phyloP scores from a whole-genome alignment of 2,888 invertebrate species.

The Acleris holmiana region DNA sequence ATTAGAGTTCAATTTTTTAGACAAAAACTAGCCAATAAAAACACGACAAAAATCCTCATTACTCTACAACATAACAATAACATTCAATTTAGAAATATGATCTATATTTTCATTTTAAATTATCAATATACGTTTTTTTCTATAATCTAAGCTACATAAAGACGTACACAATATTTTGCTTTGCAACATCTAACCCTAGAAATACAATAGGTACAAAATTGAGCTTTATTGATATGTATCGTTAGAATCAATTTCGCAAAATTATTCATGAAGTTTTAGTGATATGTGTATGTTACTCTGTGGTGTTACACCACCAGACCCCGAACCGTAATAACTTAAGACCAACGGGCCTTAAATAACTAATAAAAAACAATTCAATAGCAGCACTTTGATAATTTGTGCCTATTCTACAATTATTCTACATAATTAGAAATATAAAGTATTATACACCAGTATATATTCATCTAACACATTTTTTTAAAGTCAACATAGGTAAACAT shows the following conservation, averaged over 20 bases:
- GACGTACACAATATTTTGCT: constrained; percentile 69
- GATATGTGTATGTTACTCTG: constrained; percentile 35
- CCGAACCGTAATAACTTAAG: background rate
- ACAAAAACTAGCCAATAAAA: constrained; percentile 43
- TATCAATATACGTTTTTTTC: constrained; percentile 52
- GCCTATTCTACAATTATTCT: background rate
- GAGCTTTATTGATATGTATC: constrained; percentile 83
- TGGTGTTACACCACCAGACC: constrained; percentile 36
- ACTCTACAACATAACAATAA: constrained; percentile 52
- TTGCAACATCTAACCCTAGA: constrained; percentile 78
- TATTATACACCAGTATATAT: too few species aligned
- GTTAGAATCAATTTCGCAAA: constrained; percentile 64
- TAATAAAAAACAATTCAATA: background rate
- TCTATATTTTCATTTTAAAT: constrained; percentile 56
- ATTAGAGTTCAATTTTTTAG: constrained; percentile 16
- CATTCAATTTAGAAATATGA: constrained; percentile 56
- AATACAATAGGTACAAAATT: constrained; percentile 82
- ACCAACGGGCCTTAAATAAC: background rate
- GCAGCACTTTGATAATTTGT: constrained; percentile 6
- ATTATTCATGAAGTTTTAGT: constrained; percentile 34
- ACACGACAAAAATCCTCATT: constrained; percentile 43
- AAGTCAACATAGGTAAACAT: too few species aligned
- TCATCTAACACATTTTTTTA: too few species aligned
- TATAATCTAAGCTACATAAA: constrained; percentile 73
- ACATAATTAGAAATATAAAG: too few species aligned